A percentile compares a stretch with the other conserved stretches of the same genome.
Conservation (phyloP, 2,888 invertebrate genomes). For the Buathra laborator region DNA sequence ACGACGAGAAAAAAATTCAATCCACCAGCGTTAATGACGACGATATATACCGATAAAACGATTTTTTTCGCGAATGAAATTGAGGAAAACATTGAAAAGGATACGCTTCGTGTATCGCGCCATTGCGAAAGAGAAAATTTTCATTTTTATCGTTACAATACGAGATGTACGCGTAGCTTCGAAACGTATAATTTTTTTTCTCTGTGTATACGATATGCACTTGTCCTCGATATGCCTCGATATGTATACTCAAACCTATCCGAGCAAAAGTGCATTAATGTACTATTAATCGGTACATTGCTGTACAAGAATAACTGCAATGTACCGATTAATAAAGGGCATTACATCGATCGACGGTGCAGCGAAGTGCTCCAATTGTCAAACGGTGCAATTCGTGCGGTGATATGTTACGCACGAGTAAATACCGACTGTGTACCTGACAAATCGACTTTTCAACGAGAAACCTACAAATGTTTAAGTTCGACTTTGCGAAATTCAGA, state of each 20-base stretch:
- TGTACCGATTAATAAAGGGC: background rate
- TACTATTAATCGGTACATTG: slow-evolving; percentile 7
- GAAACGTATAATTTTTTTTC: background rate
- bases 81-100: background rate
- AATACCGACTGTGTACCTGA: slow-evolving; percentile 31
- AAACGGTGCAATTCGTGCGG: slow-evolving; percentile 40
- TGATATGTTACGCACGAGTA: slow-evolving; percentile 57
- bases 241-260: background rate
- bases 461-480: slow-evolving; percentile 25
- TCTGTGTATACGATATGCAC: background rate
- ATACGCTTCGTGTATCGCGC: background rate
- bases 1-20: too few species aligned
- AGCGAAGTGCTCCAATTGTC: slow-evolving; percentile 42
- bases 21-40: too few species aligned
- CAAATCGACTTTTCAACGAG: slow-evolving; percentile 49
- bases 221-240: slow-evolving; percentile 33
- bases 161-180: background rate
- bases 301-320: background rate
- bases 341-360: slow-evolving; percentile 7
- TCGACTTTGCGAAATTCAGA: slow-evolving; percentile 44
- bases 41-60: background rate
- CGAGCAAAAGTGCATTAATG: background rate
- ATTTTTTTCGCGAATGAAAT: background rate
- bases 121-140: background rate
- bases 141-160: background rate